Base-by-base conservation (phyloP, 2,797 vertebrate genomes). In the Hyperoplus immaculatus region DNA sequence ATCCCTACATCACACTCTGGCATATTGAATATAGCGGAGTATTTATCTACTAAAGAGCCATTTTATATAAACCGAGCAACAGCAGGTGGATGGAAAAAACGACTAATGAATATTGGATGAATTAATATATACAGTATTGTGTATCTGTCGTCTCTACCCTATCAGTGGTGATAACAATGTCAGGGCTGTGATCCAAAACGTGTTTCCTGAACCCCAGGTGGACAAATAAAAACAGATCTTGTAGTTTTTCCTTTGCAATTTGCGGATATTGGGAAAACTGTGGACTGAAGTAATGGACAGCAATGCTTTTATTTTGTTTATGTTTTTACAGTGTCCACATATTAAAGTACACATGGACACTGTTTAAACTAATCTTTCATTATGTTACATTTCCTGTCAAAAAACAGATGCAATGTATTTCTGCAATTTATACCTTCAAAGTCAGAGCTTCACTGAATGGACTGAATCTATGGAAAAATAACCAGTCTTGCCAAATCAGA, bases 401-500 rank as follows among this genome's bases (percentile, higher is more conserved):
- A 59, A 15, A 3, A 29, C 21, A 16, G 10, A 15, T 36, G 21
- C 15, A 29, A 21, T 71, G 4, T 50, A 49, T 39, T 11, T 13
- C n/a, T 46, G 53, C 14, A 45, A 45, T 29, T 7, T 51, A 66
- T 42, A 57, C 13, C 43, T n/a, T 2, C 0, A 46, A 69, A 18
- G 4, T 50, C 54, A 36, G 36, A 50, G 36, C 6, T 14, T 43
- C 29, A 21, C 12, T 50, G 11, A 41, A 69, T 1, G 36, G 43
- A 29, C 9, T 39, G 50, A 47, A 73, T 74, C 51, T 16, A 49
- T 56, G 59, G 55, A 55, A 75, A 29, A 6, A 38, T 38, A 61
- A 11, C 58, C 55, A 42, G 53, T 29, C 55, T 67, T 69, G 69
- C 49, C 65, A 78, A 69, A 81, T 77, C 56, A 76, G 66, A 81